Base-by-base conservation (phyloP, 2,113 vertebrate species). In the Corythoichthys haematopterus region DNA sequence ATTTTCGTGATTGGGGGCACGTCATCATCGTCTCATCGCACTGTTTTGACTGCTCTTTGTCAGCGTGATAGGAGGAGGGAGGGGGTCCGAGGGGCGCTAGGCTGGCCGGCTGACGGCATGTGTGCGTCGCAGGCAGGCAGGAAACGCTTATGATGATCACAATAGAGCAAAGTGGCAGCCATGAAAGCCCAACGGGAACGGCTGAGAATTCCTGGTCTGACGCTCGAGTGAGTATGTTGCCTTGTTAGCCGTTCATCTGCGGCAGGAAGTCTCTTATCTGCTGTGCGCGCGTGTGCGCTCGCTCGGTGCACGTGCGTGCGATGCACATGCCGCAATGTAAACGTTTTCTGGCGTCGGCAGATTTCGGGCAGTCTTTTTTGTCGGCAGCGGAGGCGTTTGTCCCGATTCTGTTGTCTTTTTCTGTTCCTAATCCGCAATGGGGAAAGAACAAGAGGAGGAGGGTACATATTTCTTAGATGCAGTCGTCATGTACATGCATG, bases 131-230 rank as follows among this genome's bases (percentile, higher is more conserved):
- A 86, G 85, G 92, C 89, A 94, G 91, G 89, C 93, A 89, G 91
- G 90, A 93, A 91, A 90, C 69, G 81, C 87, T 90, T 93, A 95
- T 94, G 93, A 94, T 93, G 94, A 89, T 94, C 92, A 95, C 96
- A 93, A 93, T 95, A 95, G 94, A 92, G 91, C 92, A 89, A 91
- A 72, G 90, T 91, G 88, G 89, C 92, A 93, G 92, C 92, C 93
- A 99, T 99, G 97, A 98, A 96, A 97, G 94, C 96, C 93, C 97
- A 99, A 92, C 95, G 96, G 91, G 97, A 99, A 89, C 94, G 97
- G 88, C 95, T 99, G 78, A 94, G 97, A 88, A 99, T 99, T 93
- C 96, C 97, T 68, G 97, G 97, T 90, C 93, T 99, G 95, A 98
- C 97, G 90, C 93, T 99, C 89, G 97, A 99, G 97, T 99, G 95